These are phyloP conservation scores for Sanderia malayensis DNA, from an alignment of 30 jellyfish, hydroid and myxozoan species.

Conservation along the genomic window DNA sequence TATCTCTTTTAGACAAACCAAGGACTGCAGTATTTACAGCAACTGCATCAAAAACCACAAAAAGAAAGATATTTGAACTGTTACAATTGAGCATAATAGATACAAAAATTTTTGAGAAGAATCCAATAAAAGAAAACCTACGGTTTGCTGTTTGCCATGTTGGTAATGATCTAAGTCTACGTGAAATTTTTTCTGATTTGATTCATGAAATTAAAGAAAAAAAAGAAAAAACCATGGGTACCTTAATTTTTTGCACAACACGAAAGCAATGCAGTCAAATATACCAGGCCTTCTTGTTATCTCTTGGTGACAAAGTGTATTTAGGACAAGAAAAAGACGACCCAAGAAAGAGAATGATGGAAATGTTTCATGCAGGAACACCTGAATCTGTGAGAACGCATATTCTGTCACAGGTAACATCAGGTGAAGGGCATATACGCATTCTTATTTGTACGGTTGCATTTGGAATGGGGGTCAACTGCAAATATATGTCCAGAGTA, in stretches of 20 bases:
- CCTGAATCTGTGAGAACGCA: neutral
- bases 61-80: too few relatives aligned
- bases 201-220: neutral
- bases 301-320: conserved; percentile 13
- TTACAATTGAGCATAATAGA: too few relatives aligned
- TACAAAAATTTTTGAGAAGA: too few relatives aligned
- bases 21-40: conserved; percentile 32
- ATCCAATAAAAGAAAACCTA: too few relatives aligned
- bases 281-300: neutral
- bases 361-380: too few relatives aligned
- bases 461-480: too few relatives aligned
- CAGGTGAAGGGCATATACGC: conserved; percentile 6
- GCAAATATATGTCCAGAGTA: too few relatives aligned
- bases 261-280: conserved; percentile 3
- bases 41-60: too few relatives aligned
- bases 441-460: conserved; percentile 24
- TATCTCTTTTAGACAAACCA: neutral
- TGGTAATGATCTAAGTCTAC: too few relatives aligned
- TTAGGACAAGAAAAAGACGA: neutral
- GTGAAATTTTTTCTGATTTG: too few relatives aligned
- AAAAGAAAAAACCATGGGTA: neutral
- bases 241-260: neutral
- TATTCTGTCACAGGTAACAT: neutral
- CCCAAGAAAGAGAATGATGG: conserved; percentile 7
- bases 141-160: too few relatives aligned